Conservation (phyloP, 2,113 vertebrate genomes). For the Saguinus midas region DNA sequence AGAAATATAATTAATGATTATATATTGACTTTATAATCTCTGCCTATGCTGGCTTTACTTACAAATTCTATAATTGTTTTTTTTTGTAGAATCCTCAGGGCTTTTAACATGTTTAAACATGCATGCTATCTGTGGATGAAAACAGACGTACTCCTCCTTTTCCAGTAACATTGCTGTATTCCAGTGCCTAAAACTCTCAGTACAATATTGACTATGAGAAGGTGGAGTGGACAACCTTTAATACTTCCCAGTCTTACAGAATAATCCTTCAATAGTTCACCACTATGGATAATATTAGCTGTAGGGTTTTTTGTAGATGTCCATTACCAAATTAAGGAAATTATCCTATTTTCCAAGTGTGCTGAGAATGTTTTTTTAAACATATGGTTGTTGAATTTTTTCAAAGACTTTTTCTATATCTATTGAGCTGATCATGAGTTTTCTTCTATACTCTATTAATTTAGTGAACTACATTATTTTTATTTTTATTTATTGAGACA, state of each 20-base stretch:
- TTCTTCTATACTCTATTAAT: constrained; percentile 12
- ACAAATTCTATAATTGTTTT: not conserved
- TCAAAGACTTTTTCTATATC: not conserved
- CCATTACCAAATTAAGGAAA: constrained; percentile 5
- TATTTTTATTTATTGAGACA: not conserved
- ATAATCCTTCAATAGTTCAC: not conserved
- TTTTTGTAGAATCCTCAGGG: not conserved
- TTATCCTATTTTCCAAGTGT: not conserved
- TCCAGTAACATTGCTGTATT: not conserved
- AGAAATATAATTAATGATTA: not conserved
- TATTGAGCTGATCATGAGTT: constrained; percentile 3
- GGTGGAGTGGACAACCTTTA: not conserved
- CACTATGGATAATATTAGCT: not conserved
- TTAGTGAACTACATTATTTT: constrained; percentile 6
- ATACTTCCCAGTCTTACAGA: not conserved
- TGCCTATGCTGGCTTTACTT: not conserved
- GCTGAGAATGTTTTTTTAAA: not conserved
- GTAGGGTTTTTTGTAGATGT: not conserved
- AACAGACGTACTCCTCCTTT: not conserved
- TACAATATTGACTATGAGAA: not conserved
- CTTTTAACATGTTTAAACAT: not conserved
- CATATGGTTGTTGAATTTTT: not conserved
- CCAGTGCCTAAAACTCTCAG: not conserved
- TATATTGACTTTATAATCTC: not conserved
- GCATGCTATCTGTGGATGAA: not conserved